Evolutionary conservation across 2,888 invertebrate genomes (phyloP), one percentile per base, ranked within the genome.

Genomic region (Cetonia aurata): DNA sequence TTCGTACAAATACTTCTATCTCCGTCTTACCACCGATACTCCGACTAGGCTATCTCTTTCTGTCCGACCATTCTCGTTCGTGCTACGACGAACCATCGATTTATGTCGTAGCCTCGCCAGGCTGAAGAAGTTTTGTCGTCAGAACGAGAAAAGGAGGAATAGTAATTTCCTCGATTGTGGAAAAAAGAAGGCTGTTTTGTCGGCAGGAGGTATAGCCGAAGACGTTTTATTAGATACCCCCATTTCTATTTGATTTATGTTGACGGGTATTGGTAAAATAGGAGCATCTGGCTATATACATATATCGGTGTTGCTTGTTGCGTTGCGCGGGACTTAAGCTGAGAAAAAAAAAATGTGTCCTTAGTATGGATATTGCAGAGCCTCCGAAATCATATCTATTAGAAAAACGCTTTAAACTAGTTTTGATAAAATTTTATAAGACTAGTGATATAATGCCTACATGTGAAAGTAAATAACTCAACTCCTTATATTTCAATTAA

Each of bases 21-120:
- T 44, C 15, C 10, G 10, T 37, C 37, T 37, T 37, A 37, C 37
- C 37, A 37, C 37, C 8, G 6, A 3, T 37, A 8, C 37, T 37
- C 10, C 37, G 8, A 37, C 1, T 37, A 9, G 37, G 37, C 37
- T 53, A 55, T 13, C 55, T 33, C 55, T 13, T 55, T 55, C 37
- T 37, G n/a, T 37, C 1, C 55, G 55, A 19, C 33, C 50, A 48
- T 62, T 48, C 12, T 48, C 12, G 37, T 48, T 15, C 15, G 31
- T 13, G 60, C 15, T 60, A 60, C 33, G 33, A 60, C 60, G 46
- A n/a, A n/a, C 4, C 25, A 62, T 62, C 62, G 62, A 62, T 62
- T 62, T 50, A 50, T 62, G 33, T 44, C 50, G 25, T 25, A 50
- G 48, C 33, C 15, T 50, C 33, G n/a, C 60, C 15, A 60, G 31